phyloP scores from a whole-genome alignment of 2,113 vertebrate genomes.

The Synodontis membranacea region DNA sequence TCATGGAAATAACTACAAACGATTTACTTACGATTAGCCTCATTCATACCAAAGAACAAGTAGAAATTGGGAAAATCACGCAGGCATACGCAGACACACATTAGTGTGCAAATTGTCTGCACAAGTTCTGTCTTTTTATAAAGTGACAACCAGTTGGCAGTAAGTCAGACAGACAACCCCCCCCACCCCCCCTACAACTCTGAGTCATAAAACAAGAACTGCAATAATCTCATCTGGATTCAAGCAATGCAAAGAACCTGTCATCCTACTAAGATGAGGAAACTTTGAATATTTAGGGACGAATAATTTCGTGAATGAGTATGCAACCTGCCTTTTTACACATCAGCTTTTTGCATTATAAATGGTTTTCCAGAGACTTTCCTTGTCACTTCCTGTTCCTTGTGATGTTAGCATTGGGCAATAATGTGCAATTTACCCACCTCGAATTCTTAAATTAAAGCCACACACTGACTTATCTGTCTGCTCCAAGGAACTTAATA shows the following conservation, averaged over 20 bases:
- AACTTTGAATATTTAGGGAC: background rate
- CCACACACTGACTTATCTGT: background rate
- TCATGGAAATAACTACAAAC: background rate
- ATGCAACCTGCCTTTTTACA: background rate
- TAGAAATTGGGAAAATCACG: background rate
- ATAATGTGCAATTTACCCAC: slow-evolving; percentile 5
- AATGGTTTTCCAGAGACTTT: slow-evolving; percentile 5
- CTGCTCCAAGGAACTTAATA: background rate
- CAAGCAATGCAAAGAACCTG: background rate
- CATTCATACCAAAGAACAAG: background rate
- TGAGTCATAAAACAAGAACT: background rate
- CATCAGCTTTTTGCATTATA: background rate
- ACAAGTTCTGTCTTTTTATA: background rate
- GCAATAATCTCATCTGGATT: slow-evolving; percentile 14
- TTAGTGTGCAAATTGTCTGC: background rate
- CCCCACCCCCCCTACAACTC: background rate
- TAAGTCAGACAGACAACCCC: background rate
- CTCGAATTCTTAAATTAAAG: slow-evolving; percentile 3
- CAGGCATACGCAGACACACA: background rate
- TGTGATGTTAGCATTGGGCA: background rate
- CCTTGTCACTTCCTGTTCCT: background rate
- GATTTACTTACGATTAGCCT: background rate
- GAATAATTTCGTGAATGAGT: slow-evolving; percentile 20
- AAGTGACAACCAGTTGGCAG: background rate
- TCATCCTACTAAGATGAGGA: background rate